These are phyloP conservation scores for Acanthaster planci DNA, from an alignment of 35 echinoderm and acorn worm genomes.

Conservation along the genomic window DNA sequence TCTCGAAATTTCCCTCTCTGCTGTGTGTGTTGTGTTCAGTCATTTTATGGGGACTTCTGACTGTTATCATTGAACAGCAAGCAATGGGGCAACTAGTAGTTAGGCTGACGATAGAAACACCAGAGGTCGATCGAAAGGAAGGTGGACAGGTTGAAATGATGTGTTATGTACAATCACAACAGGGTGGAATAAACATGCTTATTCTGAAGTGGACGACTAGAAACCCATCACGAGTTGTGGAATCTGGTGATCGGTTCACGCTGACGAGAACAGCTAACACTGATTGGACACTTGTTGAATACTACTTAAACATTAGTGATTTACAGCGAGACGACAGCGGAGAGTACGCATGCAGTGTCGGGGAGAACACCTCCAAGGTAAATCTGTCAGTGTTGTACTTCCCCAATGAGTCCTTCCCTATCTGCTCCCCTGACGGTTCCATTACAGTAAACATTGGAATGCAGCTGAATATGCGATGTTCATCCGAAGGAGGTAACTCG, in stretches of 20 bases:
- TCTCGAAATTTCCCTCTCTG: not conserved
- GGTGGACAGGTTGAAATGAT: not conserved
- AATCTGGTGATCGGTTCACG: not conserved
- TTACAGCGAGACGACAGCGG: not conserved
- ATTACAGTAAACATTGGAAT: not conserved
- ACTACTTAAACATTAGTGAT: not conserved
- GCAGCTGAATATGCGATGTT: not conserved
- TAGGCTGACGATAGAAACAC: not conserved
- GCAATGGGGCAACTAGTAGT: not conserved
- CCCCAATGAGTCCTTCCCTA: not conserved
- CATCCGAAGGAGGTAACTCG: slow-evolving; percentile 2
- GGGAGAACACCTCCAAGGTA: not conserved
- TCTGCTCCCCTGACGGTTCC: slow-evolving; percentile 7
- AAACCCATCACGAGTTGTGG: not conserved
- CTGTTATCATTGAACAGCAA: not conserved
- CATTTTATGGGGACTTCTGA: not conserved
- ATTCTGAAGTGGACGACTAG: not conserved
- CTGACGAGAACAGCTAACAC: not conserved
- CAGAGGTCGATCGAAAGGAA: slow-evolving; percentile 1
- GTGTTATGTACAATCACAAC: not conserved
- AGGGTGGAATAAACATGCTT: too few relatives aligned
- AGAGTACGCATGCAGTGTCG: not conserved
- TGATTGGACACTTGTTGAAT: not conserved
- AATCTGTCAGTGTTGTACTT: not conserved
- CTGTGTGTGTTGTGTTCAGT: not conserved